These are phyloP conservation scores for Cephalopterus ornatus DNA, from an alignment of 2,113 vertebrate genomes.

Conservation along the genomic window DNA sequence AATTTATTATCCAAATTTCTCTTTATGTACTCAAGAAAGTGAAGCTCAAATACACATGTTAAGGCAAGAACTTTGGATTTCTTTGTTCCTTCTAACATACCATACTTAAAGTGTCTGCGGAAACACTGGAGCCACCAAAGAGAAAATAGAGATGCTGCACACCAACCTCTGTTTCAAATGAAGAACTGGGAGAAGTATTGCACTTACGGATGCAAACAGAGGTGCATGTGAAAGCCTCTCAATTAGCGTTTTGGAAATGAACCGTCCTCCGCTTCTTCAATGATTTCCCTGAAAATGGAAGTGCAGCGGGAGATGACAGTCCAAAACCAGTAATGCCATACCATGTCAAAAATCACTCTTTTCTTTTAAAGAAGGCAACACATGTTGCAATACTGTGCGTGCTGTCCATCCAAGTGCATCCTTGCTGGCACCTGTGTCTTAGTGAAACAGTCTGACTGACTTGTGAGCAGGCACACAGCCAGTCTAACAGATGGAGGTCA, in stretches of 20 bases:
- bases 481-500: conserved; percentile 67
- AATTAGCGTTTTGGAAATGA: background rate
- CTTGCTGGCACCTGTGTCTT: conserved; percentile 58
- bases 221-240: background rate
- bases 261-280: background rate
- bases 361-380: background rate
- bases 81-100: background rate
- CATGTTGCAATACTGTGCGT: background rate
- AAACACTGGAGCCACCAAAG: background rate
- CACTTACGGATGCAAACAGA: background rate
- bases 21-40: background rate
- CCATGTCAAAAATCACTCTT: background rate
- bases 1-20: background rate
- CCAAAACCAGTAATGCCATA: background rate
- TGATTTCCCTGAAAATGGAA: background rate
- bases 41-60: background rate
- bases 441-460: conserved; percentile 40
- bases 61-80: background rate
- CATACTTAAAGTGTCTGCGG: background rate
- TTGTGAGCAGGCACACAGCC: conserved; percentile 65
- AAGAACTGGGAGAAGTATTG: background rate
- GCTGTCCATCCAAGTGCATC: conserved; percentile 27
- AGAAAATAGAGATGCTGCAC: background rate
- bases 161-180: background rate
- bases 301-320: background rate